Evolutionary conservation across 2,888 invertebrate species (phyloP).

Genomic region (Temnothorax rugatulus): DNA sequence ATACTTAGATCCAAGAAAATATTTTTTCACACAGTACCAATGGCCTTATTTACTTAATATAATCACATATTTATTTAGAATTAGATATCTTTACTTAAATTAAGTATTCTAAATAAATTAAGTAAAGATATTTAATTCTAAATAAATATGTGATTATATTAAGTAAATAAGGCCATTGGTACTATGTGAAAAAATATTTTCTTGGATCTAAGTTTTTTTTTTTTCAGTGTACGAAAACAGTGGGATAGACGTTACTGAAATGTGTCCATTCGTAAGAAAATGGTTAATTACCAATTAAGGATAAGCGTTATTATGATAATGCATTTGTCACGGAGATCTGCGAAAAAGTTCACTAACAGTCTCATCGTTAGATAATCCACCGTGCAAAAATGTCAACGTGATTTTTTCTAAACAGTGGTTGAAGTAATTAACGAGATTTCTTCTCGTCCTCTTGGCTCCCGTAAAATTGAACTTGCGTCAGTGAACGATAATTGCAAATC

Average conservation of each 20-base stretch:
- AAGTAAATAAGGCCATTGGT: too few relatives aligned
- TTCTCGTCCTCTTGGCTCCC: neutral
- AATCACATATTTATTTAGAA: too few relatives aligned
- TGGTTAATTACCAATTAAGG: conserved; percentile 67
- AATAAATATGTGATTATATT: too few relatives aligned
- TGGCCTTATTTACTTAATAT: too few relatives aligned
- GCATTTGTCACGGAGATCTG: conserved; percentile 6
- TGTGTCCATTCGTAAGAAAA: conserved; percentile 38
- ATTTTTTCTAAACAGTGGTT: neutral
- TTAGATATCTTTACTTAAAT: too few relatives aligned
- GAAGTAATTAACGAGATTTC: conserved; percentile 12
- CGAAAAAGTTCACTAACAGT: neutral
- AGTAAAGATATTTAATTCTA: too few relatives aligned
- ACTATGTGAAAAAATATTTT: too few relatives aligned
- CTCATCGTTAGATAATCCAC: conserved; percentile 12
- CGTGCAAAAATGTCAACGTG: neutral
- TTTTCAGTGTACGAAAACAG: conserved; percentile 54
- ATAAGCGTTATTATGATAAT: neutral
- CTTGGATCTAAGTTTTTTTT: too few relatives aligned
- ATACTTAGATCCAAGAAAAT: too few relatives aligned
- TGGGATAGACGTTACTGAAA: conserved; percentile 53
- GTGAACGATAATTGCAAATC: conserved; percentile 25
- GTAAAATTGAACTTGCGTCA: conserved; percentile 15
- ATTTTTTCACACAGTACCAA: too few relatives aligned
- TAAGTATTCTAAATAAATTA: too few relatives aligned